Evolutionary conservation across 2,797 vertebrate genomes (phyloP).

Genomic region (Micromesistius poutassou): DNA sequence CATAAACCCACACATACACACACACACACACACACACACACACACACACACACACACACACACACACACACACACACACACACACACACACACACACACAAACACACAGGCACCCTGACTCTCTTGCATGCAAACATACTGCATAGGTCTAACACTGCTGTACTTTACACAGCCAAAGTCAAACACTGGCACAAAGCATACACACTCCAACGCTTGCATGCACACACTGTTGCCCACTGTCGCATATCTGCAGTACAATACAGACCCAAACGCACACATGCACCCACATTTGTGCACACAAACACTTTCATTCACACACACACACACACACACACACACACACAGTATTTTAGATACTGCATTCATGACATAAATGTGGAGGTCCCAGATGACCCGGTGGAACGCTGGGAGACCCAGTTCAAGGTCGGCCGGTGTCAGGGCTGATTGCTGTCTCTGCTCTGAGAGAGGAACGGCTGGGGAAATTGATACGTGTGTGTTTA

Average conservation of each 20-base stretch:
- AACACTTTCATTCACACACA: not conserved
- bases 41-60: no score
- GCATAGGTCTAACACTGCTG: slow-evolving; percentile 24
- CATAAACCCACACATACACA: no score
- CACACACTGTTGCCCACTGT: not conserved
- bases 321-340: no score
- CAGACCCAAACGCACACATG: not conserved
- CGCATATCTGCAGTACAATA: not conserved
- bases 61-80: no score
- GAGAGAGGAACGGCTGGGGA: not conserved
- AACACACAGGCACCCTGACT: not conserved
- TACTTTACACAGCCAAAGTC: not conserved
- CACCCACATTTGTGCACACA: no score
- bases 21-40: no score
- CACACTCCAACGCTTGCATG: not conserved
- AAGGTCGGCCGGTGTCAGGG: not conserved
- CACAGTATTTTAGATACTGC: not conserved
- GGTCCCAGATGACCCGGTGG: not conserved
- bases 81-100: slow-evolving; percentile 9
- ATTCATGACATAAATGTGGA: not conserved
- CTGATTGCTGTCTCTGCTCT: not conserved
- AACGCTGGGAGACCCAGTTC: not conserved
- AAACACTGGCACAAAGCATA: not conserved
- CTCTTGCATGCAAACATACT: slow-evolving; percentile 12
- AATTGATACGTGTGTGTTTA: slow-evolving; percentile 1